Evolutionary conservation across 2,797 vertebrate species (phyloP).

Genomic region (Gobio occitaniae): DNA sequence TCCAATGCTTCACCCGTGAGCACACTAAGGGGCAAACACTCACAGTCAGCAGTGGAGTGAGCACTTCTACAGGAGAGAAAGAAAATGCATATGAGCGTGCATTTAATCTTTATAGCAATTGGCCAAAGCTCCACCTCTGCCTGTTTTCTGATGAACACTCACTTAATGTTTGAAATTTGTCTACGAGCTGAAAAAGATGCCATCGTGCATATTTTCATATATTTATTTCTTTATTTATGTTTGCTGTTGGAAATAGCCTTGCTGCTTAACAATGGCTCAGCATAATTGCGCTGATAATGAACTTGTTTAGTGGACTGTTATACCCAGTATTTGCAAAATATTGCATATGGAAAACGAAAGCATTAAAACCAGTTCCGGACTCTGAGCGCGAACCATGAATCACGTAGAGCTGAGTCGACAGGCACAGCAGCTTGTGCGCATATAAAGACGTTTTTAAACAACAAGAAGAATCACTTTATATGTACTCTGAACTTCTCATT

Average conservation of each 20-base stretch:
- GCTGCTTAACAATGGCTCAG: conserved; percentile 40
- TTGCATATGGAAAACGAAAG: conserved; percentile 27
- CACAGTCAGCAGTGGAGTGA: conserved; percentile 9
- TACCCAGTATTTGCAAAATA: conserved; percentile 36
- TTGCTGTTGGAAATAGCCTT: conserved; percentile 17
- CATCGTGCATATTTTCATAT: conserved; percentile 26
- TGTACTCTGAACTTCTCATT: background rate
- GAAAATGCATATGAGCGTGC: conserved; percentile 18
- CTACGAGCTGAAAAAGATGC: conserved; percentile 31
- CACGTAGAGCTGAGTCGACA: background rate
- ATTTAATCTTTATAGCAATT: conserved; percentile 33
- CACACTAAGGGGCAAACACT: conserved; percentile 35
- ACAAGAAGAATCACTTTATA: background rate
- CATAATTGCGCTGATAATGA: conserved; percentile 52
- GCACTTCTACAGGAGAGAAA: conserved; percentile 8
- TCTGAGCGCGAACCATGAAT: background rate
- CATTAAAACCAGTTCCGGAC: conserved; percentile 27
- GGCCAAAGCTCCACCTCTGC: conserved; percentile 24
- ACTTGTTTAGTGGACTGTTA: conserved; percentile 55
- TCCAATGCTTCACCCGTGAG: conserved; percentile 32
- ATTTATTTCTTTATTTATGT: conserved; percentile 19
- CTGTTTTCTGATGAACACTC: conserved; percentile 46
- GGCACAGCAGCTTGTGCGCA: background rate
- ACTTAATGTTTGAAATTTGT: conserved; percentile 41
- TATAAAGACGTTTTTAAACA: conserved; percentile 3